A percentile compares a stretch with the other conserved stretches of the same genome.
phyloP scores from a whole-genome alignment of 2,888 invertebrate genomes.

The Plagodis dolabraria region DNA sequence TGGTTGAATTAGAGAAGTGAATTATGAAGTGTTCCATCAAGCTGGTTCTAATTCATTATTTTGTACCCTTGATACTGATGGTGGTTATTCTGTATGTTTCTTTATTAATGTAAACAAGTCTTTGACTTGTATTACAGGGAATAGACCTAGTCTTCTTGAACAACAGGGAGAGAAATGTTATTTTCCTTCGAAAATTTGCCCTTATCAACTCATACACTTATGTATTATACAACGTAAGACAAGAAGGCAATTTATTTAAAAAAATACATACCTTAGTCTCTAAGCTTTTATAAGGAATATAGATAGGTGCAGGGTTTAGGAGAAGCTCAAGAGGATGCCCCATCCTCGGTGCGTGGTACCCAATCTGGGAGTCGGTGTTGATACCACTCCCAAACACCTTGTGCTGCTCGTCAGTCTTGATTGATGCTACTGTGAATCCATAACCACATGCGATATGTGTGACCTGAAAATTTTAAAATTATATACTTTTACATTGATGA shows the following conservation, averaged over 20 bases:
- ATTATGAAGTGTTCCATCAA: no score
- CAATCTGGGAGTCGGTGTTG: constrained; percentile 96
- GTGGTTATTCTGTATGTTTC: no score
- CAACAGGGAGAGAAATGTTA: not conserved
- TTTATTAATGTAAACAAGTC: no score
- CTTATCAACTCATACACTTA: no score
- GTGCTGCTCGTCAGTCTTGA: constrained; percentile 86
- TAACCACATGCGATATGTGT: constrained; percentile 92
- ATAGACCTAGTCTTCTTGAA: no score
- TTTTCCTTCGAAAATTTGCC: not conserved
- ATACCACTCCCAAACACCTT: constrained; percentile 95
- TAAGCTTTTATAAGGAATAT: constrained; percentile 86
- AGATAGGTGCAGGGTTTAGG: constrained; percentile 89
- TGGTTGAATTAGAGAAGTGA: no score
- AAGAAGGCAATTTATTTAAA: no score
- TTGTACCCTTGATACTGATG: no score
- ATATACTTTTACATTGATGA: constrained; percentile 10
- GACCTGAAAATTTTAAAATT: constrained; percentile 72
- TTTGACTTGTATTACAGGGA: no score
- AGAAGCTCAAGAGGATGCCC: constrained; percentile 88
- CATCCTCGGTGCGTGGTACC: constrained; percentile 87
- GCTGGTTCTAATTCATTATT: no score
- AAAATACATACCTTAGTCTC: constrained; percentile 73
- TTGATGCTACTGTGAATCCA: constrained; percentile 93
- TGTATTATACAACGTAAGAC: no score